Conservation (phyloP, 2,113 vertebrate genomes). For the Indicator maculatus region DNA sequence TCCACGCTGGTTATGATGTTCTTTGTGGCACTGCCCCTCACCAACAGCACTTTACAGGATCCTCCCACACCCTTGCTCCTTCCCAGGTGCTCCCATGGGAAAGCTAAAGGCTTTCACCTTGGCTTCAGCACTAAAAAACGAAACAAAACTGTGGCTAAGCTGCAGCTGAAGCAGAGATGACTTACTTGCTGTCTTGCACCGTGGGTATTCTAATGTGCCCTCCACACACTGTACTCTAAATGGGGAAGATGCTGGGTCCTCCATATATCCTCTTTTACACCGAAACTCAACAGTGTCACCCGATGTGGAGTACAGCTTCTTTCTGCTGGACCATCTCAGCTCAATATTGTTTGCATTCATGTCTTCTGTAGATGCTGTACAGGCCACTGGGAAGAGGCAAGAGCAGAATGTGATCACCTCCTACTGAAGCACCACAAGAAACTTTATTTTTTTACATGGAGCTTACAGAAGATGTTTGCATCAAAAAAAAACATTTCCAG, state of each 20-base stretch:
- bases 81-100: background rate
- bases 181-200: background rate
- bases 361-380: conserved; percentile 39
- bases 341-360: conserved; percentile 44
- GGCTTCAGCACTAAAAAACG: background rate
- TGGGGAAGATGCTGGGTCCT: background rate
- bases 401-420: background rate
- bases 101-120: background rate
- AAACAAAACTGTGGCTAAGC: background rate
- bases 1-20: background rate
- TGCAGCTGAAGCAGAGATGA: background rate
- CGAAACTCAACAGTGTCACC: background rate
- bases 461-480: background rate
- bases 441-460: background rate
- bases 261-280: background rate
- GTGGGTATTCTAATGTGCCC: background rate
- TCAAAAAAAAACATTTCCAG: background rate
- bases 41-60: background rate
- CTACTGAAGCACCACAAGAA: background rate
- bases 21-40: background rate
- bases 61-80: background rate
- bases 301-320: background rate
- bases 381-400: conserved; percentile 40
- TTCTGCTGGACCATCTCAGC: fast-evolving
- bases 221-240: background rate